Percentiles rank a stretch among this genome's conserved stretches.
Evolutionary conservation across 2,888 invertebrate genomes (phyloP).

Genomic region (Ceratothoa steindachneri): DNA sequence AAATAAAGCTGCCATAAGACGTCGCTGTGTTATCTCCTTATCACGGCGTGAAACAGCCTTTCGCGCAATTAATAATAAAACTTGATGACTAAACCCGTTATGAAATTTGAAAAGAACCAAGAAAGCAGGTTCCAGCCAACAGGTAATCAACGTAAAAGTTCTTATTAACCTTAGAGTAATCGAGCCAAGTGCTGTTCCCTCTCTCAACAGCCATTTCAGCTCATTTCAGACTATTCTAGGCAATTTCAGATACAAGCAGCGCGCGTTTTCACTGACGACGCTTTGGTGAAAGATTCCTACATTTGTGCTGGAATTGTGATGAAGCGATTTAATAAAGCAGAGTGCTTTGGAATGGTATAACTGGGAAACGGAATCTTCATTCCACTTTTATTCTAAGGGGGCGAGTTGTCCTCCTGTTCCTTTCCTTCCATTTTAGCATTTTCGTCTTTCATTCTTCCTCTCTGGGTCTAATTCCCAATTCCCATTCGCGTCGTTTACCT

Average conservation of each 20-base stretch:
- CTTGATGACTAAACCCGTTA: too few species aligned
- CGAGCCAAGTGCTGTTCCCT: constrained; percentile 2
- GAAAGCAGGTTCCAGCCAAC: background rate
- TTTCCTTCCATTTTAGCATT: background rate
- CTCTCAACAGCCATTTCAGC: background rate
- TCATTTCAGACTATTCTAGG: background rate
- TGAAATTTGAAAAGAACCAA: background rate
- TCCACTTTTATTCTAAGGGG: constrained; percentile 10
- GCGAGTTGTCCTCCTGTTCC: background rate
- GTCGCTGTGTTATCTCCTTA: too few species aligned
- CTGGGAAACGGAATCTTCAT: constrained; percentile 28
- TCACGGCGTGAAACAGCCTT: too few species aligned
- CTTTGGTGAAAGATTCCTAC: constrained; percentile 38
- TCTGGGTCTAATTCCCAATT: constrained; percentile 36
- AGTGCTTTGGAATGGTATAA: constrained; percentile 36
- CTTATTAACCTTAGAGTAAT: constrained; percentile 6
- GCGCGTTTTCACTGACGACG: constrained; percentile 15
- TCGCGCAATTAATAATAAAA: too few species aligned
- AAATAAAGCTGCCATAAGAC: too few species aligned
- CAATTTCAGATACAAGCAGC: constrained; percentile 1
- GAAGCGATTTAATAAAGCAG: constrained; percentile 46
- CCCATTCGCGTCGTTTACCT: constrained; percentile 43
- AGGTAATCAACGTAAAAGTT: constrained; percentile 2
- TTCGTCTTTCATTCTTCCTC: background rate
- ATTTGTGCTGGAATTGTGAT: constrained; percentile 41